These are phyloP conservation scores for Limanda limanda DNA, from an alignment of 2,113 vertebrate genomes.

Conservation along the genomic window DNA sequence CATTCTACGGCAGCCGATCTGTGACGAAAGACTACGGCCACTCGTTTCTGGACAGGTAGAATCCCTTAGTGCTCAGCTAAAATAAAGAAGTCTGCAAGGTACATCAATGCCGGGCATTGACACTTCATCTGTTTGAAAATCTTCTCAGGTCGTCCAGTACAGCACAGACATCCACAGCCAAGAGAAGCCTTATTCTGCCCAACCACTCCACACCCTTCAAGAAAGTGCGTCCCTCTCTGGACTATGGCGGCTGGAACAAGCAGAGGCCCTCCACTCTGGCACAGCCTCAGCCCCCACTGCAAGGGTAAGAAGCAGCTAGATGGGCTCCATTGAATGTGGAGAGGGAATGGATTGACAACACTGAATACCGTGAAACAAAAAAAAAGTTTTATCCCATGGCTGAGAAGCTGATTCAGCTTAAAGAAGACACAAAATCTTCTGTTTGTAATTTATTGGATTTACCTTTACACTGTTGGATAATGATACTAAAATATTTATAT, in stretches of 20 bases:
- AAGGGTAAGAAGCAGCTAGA: slow-evolving; percentile 85
- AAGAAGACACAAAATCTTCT: neutral
- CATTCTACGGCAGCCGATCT: slow-evolving; percentile 91
- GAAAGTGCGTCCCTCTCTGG: slow-evolving; percentile 90
- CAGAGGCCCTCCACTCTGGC: slow-evolving; percentile 86
- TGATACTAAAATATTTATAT: neutral
- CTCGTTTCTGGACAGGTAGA: slow-evolving; percentile 90
- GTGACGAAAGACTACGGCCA: slow-evolving; percentile 90
- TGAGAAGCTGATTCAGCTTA: no score
- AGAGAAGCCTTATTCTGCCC: slow-evolving; percentile 92
- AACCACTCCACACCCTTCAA: slow-evolving; percentile 95
- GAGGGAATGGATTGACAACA: neutral
- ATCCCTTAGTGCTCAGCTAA: neutral
- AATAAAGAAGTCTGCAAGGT: neutral
- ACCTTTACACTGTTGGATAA: neutral
- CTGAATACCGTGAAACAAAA: neutral
- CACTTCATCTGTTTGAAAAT: neutral
- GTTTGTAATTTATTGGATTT: neutral
- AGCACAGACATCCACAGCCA: slow-evolving; percentile 85
- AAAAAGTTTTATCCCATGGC: no score
- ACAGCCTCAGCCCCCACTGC: slow-evolving; percentile 91
- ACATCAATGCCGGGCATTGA: neutral
- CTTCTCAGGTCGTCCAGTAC: slow-evolving; percentile 83
- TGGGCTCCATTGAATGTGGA: neutral
- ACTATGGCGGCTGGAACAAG: slow-evolving; percentile 98